Conservation (phyloP, 2,888 invertebrate genomes). For the Leistus spinibarbis region DNA sequence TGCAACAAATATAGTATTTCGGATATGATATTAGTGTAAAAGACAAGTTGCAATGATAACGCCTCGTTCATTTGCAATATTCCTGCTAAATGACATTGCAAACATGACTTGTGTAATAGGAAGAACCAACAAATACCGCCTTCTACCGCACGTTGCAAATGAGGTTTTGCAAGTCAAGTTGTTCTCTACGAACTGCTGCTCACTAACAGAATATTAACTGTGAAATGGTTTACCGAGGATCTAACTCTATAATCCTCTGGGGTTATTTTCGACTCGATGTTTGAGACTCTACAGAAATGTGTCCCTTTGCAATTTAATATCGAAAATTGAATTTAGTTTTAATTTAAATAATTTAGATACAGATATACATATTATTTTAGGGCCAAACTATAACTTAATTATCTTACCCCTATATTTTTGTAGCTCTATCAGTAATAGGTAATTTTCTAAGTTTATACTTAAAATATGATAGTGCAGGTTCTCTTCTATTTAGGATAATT, state of each 20-base stretch:
- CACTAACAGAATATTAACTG: slow-evolving; percentile 11
- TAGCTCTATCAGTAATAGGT: too few relatives aligned
- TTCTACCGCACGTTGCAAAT: neutral
- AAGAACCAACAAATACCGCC: neutral
- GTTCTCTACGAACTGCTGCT: neutral
- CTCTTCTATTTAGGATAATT: neutral
- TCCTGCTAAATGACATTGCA: slow-evolving; percentile 10
- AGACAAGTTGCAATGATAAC: neutral
- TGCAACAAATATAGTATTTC: too few relatives aligned
- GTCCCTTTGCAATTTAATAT: neutral
- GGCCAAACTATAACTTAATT: too few relatives aligned
- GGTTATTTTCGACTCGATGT: neutral
- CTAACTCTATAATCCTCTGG: neutral
- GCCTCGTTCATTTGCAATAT: neutral
- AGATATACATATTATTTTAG: too few relatives aligned
- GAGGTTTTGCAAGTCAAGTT: neutral
- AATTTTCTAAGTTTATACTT: too few relatives aligned
- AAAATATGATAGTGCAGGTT: neutral
- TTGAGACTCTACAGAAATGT: neutral
- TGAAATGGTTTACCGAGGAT: neutral
- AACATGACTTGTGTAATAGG: slow-evolving; percentile 5
- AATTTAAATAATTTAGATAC: neutral
- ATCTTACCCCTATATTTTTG: too few relatives aligned
- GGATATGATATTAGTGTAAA: neutral
- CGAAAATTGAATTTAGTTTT: neutral